Evolutionary conservation across 2,888 invertebrate species (phyloP), one percentile per base, ranked within the genome.

Genomic region (Caprella mutica): DNA sequence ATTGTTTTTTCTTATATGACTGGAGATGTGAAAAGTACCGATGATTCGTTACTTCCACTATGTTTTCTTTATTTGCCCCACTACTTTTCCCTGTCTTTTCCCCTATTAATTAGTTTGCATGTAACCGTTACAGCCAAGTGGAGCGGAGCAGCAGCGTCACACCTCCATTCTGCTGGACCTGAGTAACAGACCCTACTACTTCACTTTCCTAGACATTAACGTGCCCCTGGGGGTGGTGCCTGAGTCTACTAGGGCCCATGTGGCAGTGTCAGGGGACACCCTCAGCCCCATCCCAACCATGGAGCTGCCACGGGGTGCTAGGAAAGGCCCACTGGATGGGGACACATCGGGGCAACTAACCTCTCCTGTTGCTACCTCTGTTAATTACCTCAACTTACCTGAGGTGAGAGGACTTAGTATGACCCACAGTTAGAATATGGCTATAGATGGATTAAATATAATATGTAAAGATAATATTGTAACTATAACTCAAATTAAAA

Each of bases 121-220:
- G 12, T 30, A 38, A 12, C 24, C 8, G 8, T 39, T 52, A 17
- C 73, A 83, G 80, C 79, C 92, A 5, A 93, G 94, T 72, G 96
- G 96, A 14, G 75, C 94, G 2, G 86, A 90, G 0, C 94, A 94
- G 69, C 81, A 86, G 73, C 81, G 90, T 0, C 94, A 97, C 76
- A 91, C 94, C 67, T 87, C 94, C 0, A 81, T 91, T 42, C 77
- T 96, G 0, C 76, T 96, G 6, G 94, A 96, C 77, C 77, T 97
- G 57, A 92, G 91, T 65, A 92, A 86, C 74, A 82, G 89, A 35
- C 90, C 92, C 1, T 88, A 88, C 73, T 84, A 88, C 54, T 85
- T 92, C 76, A 92, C 93, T 69, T 92, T 93, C 73, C 85, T 96
- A 82, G 92, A 94, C 74, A 87, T 94, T 1, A 91, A 92, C 73